Percentiles rank a stretch among this genome's conserved stretches.
phyloP scores from a whole-genome alignment of 2,113 vertebrate genomes.

The Antennarius striatus region DNA sequence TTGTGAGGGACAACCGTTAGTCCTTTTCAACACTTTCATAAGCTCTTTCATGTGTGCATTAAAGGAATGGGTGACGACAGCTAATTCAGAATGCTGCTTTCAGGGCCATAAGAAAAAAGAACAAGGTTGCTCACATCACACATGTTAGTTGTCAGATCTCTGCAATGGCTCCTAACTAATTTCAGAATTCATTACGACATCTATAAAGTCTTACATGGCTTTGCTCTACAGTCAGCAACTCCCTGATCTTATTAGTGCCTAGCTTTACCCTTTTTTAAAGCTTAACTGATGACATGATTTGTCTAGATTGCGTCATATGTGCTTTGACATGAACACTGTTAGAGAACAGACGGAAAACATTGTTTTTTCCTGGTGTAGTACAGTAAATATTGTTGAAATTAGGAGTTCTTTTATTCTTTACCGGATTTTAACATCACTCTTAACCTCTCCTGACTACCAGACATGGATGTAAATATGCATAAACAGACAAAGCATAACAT shows the following conservation, averaged over 20 bases:
- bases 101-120: background rate
- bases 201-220: background rate
- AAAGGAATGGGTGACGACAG: background rate
- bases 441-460: background rate
- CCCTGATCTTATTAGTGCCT: background rate
- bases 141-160: background rate
- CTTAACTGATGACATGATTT: background rate
- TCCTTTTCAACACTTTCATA: background rate
- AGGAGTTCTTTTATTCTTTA: too few species aligned
- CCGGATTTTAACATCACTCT: constrained; percentile 14
- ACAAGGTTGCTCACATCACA: background rate
- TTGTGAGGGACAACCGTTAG: too few species aligned
- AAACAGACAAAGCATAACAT: background rate
- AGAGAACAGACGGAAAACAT: constrained; percentile 14
- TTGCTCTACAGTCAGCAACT: background rate
- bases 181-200: background rate
- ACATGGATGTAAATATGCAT: constrained; percentile 2
- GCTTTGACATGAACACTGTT: background rate
- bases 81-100: background rate
- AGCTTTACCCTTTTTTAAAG: background rate
- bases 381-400: too few species aligned
- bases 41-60: background rate
- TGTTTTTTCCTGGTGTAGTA: background rate
- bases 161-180: background rate
- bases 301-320: background rate